Percentiles rank a stretch among this genome's conserved stretches.
These are phyloP conservation scores for Gambelia wislizenii DNA, from an alignment of 2,797 vertebrate species.

Conservation along the genomic window DNA sequence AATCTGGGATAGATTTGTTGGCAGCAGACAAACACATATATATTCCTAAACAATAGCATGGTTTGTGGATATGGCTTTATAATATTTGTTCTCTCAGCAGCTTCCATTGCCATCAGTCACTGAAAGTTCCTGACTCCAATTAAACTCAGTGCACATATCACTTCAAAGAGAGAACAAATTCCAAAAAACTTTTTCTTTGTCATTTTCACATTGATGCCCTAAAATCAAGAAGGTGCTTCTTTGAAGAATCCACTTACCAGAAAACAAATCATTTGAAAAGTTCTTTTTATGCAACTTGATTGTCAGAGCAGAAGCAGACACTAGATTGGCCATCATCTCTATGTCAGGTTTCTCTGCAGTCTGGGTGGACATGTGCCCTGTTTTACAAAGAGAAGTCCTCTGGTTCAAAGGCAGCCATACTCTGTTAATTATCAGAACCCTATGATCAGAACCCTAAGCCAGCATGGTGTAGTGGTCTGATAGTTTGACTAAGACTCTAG, in stretches of 20 bases:
- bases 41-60: constrained; percentile 19
- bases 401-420: background rate
- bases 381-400: background rate
- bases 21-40: constrained; percentile 21
- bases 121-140: constrained; percentile 45
- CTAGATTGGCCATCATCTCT: background rate
- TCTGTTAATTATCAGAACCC: background rate
- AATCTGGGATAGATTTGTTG: constrained; percentile 16
- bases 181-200: constrained; percentile 4
- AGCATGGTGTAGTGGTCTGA: too few species aligned
- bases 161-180: constrained; percentile 27
- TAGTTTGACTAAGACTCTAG: too few species aligned
- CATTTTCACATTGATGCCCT: constrained; percentile 9
- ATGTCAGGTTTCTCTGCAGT: background rate
- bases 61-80: constrained; percentile 16
- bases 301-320: background rate
- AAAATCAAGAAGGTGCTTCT: constrained; percentile 6
- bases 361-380: background rate
- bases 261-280: background rate
- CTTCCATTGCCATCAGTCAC: constrained; percentile 32
- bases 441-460: too few species aligned
- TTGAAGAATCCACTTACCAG: background rate
- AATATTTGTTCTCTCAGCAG: constrained; percentile 40
- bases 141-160: constrained; percentile 26
- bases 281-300: background rate